Percentiles rank a stretch among this genome's conserved stretches.
phyloP scores from a whole-genome alignment of 2,113 vertebrate genomes.

The Channa maculata region DNA sequence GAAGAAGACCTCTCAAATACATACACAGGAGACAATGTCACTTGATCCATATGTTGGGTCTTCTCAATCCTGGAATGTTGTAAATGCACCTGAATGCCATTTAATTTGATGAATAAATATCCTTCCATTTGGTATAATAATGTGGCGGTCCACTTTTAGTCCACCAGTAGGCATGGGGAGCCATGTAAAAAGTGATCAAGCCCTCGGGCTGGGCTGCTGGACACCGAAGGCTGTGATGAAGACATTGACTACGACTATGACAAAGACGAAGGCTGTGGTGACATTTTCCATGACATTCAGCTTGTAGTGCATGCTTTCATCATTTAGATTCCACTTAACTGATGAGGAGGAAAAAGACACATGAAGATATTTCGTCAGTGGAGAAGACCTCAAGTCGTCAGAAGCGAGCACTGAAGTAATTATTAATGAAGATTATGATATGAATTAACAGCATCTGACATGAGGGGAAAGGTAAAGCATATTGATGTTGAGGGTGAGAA shows the following conservation, averaged over 20 bases:
- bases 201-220: constrained; percentile 81
- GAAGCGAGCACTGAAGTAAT: not conserved
- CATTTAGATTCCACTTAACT: constrained; percentile 98
- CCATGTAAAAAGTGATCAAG: constrained; percentile 17
- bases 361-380: not conserved
- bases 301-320: constrained; percentile 87
- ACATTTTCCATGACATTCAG: constrained; percentile 93
- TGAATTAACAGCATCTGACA: no score
- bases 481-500: constrained; percentile 2
- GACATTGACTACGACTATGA: constrained; percentile 95
- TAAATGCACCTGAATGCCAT: constrained; percentile 1
- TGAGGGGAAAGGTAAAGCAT: no score
- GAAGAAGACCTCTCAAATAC: not conserved
- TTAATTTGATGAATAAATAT: constrained; percentile 18
- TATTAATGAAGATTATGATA: no score
- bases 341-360: constrained; percentile 48
- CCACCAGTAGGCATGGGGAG: constrained; percentile 2
- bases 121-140: constrained; percentile 1
- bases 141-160: not conserved
- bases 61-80: constrained; percentile 9
- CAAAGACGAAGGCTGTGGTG: constrained; percentile 91
- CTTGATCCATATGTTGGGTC: constrained; percentile 4
- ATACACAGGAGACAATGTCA: constrained; percentile 9
- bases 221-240: constrained; percentile 98
- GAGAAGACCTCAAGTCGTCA: not conserved